A percentile compares a stretch with the other conserved stretches of the same genome.
Evolutionary conservation across 2,888 invertebrate species (phyloP).

Genomic region (Drosophila nr. medialis): DNA sequence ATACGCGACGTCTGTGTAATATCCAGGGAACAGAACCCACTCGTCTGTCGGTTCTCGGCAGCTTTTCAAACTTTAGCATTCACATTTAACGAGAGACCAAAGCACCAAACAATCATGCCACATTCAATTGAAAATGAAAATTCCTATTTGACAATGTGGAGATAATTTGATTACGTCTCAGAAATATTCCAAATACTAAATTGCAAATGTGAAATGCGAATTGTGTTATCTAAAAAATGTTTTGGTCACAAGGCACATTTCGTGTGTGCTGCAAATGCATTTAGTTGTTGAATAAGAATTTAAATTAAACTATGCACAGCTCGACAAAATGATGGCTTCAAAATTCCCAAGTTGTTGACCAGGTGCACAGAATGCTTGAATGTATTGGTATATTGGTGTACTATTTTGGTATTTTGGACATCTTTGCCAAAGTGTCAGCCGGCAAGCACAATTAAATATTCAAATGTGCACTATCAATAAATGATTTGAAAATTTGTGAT

Average conservation of each 20-base stretch:
- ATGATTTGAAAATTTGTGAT: constrained; percentile 47
- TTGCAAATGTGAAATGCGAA: constrained; percentile 30
- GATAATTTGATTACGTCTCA: constrained; percentile 44
- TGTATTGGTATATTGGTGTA: not conserved
- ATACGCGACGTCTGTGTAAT: constrained; percentile 30
- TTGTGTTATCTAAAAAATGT: constrained; percentile 21
- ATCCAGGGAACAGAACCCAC: not conserved
- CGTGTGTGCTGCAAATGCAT: constrained; percentile 32
- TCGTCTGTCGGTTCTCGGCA: constrained; percentile 18
- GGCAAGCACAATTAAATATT: constrained; percentile 74
- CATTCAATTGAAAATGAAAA: constrained; percentile 44
- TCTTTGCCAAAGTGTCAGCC: constrained; percentile 45
- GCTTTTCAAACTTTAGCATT: constrained; percentile 24
- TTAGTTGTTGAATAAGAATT: constrained; percentile 60
- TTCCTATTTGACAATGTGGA: constrained; percentile 21
- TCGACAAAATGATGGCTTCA: constrained; percentile 60
- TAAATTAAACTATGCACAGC: constrained; percentile 66
- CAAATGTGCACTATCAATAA: constrained; percentile 73
- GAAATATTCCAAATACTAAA: constrained; percentile 31
- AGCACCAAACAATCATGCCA: constrained; percentile 40
- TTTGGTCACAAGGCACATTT: constrained; percentile 34
- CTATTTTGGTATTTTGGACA: constrained; percentile 29
- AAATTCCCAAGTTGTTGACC: constrained; percentile 44
- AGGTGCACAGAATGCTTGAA: constrained; percentile 21
- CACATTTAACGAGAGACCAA: not conserved